A percentile compares a stretch with the other conserved stretches of the same genome.
Conservation (phyloP, 2,888 invertebrate genomes). For the Hoplodrina blanda region DNA sequence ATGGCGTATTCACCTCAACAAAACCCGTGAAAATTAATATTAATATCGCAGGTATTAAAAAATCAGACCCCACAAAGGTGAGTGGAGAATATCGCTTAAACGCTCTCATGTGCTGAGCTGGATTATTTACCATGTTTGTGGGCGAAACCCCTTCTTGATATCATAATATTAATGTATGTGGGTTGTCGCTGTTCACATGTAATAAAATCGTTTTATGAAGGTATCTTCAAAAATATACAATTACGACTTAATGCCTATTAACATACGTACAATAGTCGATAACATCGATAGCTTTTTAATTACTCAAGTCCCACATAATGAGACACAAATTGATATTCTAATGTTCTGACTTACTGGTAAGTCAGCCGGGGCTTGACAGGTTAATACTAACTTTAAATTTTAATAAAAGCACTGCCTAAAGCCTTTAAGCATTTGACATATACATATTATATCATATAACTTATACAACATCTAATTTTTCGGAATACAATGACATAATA, state of each 20-base stretch:
- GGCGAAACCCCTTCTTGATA: constrained; percentile 1
- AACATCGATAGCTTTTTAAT: background rate
- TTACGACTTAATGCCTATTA: background rate
- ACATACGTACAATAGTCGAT: background rate
- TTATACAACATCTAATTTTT: background rate
- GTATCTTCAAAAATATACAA: background rate
- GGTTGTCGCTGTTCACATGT: background rate
- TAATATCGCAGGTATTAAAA: constrained; percentile 17
- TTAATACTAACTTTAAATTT: background rate
- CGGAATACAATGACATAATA: background rate
- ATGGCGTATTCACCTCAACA: background rate
- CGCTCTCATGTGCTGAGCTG: background rate
- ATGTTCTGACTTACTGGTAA: too few species aligned
- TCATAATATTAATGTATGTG: constrained; percentile 2
- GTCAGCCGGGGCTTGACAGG: too few species aligned
- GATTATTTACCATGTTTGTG: constrained; percentile 1
- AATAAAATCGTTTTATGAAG: constrained; percentile 23
- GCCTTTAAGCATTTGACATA: background rate
- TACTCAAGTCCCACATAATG: too few species aligned
- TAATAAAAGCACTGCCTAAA: background rate
- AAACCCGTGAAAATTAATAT: constrained; percentile 1
- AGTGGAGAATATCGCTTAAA: constrained; percentile 6
- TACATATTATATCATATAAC: background rate
- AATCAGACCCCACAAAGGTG: constrained; percentile 3
- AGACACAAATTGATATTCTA: too few species aligned